Base-by-base conservation (phyloP, 2,888 invertebrate species). In the Agrotis segetum region DNA sequence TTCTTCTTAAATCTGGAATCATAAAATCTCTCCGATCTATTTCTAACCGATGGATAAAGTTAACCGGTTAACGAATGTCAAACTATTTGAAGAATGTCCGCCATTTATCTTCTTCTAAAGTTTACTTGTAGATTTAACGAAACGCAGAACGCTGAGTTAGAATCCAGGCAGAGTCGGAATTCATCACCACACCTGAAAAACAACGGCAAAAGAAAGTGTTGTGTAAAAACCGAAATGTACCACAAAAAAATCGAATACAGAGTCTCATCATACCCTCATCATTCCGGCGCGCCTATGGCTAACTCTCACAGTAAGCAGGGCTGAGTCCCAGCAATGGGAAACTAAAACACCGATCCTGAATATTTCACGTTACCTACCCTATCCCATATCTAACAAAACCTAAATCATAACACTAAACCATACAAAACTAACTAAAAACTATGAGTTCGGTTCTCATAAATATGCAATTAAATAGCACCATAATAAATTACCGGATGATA, bases 381-480 rank as follows among this genome's bases (percentile, higher is more conserved):
- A 44, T 4, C n/a, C 34, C 5, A 6, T 17, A 17, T n/a, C 9
- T 14, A 64, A 21, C 3, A 34, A 58, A 29, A 16, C 9, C 13
- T 5, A 19, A 56, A 55, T 1, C 49, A 19, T 46, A 19, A 21
- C 59, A 52, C 14, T 5, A 34, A 9, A 50, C 19, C 11, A 62
- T 44, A 79, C 67, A 52, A 46, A 67, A 59, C 73, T 66, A 73
- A 56, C 52, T 60, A 81, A 77, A 81, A 81, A 72, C 67, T 9
- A 71, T 60, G 44, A 70, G n/a, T 67, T 74, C 34, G 16, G 53
- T 59, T 55, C 79, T 88, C 86, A 90, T 90, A 89, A 84, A 90
- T 90, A 90, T 89, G 90, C 87, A 87, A 83, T 77, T 64, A 72
- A 77, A 81, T 78, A 82, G 82, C 80, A 74, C 78, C 74, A 85